These are phyloP conservation scores for Stenchaetothrips biformis DNA, from an alignment of 2,888 invertebrate genomes.

Conservation along the genomic window DNA sequence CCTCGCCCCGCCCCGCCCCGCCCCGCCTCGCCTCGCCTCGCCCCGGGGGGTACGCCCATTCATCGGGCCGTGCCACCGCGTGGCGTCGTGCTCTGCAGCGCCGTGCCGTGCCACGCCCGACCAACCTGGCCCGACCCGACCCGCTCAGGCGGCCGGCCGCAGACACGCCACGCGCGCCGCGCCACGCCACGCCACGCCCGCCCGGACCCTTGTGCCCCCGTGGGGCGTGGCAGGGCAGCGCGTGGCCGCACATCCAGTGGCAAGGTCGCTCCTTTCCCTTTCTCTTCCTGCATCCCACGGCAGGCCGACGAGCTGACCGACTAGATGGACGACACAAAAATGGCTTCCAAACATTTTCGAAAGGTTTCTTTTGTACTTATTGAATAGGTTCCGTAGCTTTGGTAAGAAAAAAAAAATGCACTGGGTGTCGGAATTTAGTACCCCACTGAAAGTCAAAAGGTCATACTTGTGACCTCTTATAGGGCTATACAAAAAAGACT, in stretches of 20 bases:
- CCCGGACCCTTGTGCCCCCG: no score
- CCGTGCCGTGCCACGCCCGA: neutral
- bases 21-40: neutral
- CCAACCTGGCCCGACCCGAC: neutral
- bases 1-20: neutral
- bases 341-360: no score
- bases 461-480: no score
- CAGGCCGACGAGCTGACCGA: neutral
- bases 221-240: neutral
- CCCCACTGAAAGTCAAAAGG: no score
- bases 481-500: no score
- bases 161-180: neutral
- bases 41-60: neutral
- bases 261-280: constrained; percentile 19
- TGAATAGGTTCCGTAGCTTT: no score
- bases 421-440: no score
- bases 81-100: neutral
- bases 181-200: neutral
- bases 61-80: no score
- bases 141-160: neutral
- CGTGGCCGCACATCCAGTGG: neutral
- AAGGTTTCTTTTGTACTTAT: no score
- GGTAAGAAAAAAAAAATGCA: no score
- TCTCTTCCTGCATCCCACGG: neutral
- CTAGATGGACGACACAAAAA: no score